phyloP scores from a whole-genome alignment of 2,113 vertebrate species.

The Melanotaenia duboulayi region DNA sequence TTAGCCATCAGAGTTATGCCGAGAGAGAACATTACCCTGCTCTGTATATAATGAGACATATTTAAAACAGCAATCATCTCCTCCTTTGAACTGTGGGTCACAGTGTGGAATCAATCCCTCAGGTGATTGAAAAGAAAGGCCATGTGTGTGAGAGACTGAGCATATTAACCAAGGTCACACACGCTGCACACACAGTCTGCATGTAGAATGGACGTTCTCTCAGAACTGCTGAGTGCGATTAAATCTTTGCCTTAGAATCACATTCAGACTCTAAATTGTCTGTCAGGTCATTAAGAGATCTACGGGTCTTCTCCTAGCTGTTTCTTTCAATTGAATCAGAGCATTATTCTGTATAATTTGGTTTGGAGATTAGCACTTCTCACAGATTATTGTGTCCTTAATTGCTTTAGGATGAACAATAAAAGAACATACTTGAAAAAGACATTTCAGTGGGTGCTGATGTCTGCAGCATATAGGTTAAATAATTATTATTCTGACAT shows the following conservation, averaged over 20 bases:
- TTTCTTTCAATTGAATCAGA: conserved; percentile 76
- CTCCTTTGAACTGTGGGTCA: conserved; percentile 73
- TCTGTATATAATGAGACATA: conserved; percentile 79
- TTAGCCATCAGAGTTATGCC: conserved; percentile 52
- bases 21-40: conserved; percentile 67
- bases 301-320: conserved; percentile 46
- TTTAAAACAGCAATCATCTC: conserved; percentile 80
- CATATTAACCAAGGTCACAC: conserved; percentile 77
- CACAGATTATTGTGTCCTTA: conserved; percentile 42
- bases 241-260: conserved; percentile 70
- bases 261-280: conserved; percentile 74
- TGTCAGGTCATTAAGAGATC: conserved; percentile 70
- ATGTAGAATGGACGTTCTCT: conserved; percentile 60
- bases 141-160: conserved; percentile 57
- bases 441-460: conserved; percentile 24
- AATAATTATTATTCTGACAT: conserved; percentile 4
- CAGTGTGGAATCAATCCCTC: conserved; percentile 71
- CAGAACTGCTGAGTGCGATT: conserved; percentile 73
- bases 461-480: background rate
- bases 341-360: conserved; percentile 79
- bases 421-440: conserved; percentile 43
- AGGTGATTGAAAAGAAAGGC: conserved; percentile 77
- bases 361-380: conserved; percentile 70
- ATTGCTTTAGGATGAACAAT: conserved; percentile 57
- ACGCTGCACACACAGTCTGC: conserved; percentile 29